Base-by-base conservation (phyloP, 2,797 vertebrate genomes). In the Hybognathus amarus region DNA sequence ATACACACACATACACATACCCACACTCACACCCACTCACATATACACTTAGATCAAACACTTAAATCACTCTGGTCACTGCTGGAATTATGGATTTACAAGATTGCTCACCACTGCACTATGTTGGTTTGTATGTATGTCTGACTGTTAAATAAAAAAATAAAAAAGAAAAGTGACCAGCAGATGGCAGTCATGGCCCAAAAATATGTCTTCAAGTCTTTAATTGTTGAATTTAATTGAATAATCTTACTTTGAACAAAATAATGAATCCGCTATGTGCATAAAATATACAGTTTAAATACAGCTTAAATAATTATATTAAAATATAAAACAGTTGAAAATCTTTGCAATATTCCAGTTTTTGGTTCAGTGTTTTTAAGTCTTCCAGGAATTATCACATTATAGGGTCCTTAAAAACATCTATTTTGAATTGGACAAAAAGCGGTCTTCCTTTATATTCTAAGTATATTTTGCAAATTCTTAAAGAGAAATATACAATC, bases 121-220 rank as follows among this genome's bases (percentile, higher is more conserved):
- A n/a, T n/a, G n/a, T n/a, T n/a, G n/a, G n/a, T n/a, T n/a, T n/a
- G n/a, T n/a, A n/a, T n/a, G n/a, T n/a, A n/a, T n/a, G n/a, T n/a
- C n/a, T n/a, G n/a, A n/a, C n/a, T n/a, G n/a, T n/a, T n/a, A n/a
- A n/a, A n/a, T n/a, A n/a, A n/a, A n/a, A n/a, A n/a, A n/a, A n/a
- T n/a, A n/a, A n/a, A n/a, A n/a, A n/a, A 47, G 50, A 24, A 40
- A 47, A 22, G 59, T 68, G 2, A 73, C 80, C 83, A 80, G 18
- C 30, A 87, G 81, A 63, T 83, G 73, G 33, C 84, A 83, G 67
- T 52, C 38, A 74, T 40, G 18, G 45, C 38, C 40, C 24, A 70
- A 1, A 52, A 64, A 42, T 38, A 36, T 22, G 3, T 59, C 30
- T 30, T 45, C 15, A 54, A 74, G 20, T 71, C 24, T 71, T 50